Conservation (phyloP, 2,113 vertebrate species). For the Monarcha castaneiventris region DNA sequence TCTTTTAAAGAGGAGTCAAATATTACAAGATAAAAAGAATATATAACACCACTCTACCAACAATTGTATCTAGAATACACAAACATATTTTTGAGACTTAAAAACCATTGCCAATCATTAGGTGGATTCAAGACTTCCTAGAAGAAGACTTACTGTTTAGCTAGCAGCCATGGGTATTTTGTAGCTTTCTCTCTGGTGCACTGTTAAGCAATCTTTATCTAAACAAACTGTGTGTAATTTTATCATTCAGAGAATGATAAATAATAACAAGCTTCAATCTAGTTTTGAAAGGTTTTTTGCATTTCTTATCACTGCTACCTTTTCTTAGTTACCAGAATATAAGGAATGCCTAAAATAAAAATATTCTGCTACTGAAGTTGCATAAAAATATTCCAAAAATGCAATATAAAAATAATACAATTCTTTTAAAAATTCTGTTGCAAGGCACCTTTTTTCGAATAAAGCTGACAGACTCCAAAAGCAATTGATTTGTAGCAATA, state of each 20-base stretch:
- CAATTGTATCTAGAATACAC: neutral
- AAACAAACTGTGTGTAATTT: neutral
- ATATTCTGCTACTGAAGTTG: neutral
- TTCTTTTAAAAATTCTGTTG: neutral
- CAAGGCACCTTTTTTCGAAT: neutral
- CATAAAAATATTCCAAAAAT: neutral
- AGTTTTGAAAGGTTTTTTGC: conserved; percentile 24
- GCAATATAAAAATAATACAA: neutral
- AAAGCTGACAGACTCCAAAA: neutral
- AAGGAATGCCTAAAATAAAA: neutral
- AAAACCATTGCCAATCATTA: neutral
- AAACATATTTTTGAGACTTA: neutral
- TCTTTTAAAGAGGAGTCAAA: neutral
- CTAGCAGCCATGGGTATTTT: neutral
- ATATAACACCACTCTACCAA: neutral
- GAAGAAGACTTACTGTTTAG: neutral
- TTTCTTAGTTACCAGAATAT: neutral
- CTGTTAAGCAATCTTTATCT: neutral
- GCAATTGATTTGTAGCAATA: neutral
- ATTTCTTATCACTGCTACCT: neutral
- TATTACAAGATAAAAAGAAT: neutral
- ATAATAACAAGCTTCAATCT: neutral
- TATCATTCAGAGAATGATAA: neutral
- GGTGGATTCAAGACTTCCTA: neutral
- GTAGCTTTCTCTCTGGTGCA: neutral